Evolutionary conservation across 2,797 vertebrate species (phyloP), one percentile per base, ranked within the genome.

Genomic region (Eurystomus glaucurus): DNA sequence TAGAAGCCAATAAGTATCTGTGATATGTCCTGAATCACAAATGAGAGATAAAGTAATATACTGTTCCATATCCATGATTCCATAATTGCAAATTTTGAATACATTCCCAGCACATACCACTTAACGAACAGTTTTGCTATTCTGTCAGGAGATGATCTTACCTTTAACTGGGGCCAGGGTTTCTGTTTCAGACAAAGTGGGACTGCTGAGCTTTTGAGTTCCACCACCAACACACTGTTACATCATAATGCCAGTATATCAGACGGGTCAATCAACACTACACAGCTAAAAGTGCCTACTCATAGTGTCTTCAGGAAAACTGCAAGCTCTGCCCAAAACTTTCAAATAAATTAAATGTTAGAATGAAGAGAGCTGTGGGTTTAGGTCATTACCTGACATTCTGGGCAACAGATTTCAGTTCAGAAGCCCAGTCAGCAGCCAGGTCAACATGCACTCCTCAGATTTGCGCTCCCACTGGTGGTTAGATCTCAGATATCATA

Each of bases 361-460:
- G 35, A 87, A 79, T 48, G 29, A 76, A 94, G 37, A 85, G 20
- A 11, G 55, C 31, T 81, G 65, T 58, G 46, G 10, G 29, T 70
- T 95, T 85, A 74, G 68, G 74, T 91, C 25, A 9, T 28, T 43
- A 61, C 22, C 41, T 71, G 65, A 88, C 61, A 72, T 95, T 95
- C 75, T 71, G 35, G 48, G 37, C n/a, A 81, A 71, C 18, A 54
- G 31, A 88, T 61, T 92, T 92, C 54, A 65, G 41, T 37, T 81
- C 69, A 96, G 90, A 93, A 86, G 21, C 55, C 23, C 43, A 72
- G 33, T 61, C 79, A 81, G 57, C 31, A 94, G 14, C 55, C 23
- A 46, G 76, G 31, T 57, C 79, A 81, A 52, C 31, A 94, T 35
- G 23, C 37, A 76, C 16, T 86, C 23, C 18, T 84, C 23, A 58